Conservation (phyloP, 2,797 vertebrate genomes). For the Gymnothorax reevesii region DNA sequence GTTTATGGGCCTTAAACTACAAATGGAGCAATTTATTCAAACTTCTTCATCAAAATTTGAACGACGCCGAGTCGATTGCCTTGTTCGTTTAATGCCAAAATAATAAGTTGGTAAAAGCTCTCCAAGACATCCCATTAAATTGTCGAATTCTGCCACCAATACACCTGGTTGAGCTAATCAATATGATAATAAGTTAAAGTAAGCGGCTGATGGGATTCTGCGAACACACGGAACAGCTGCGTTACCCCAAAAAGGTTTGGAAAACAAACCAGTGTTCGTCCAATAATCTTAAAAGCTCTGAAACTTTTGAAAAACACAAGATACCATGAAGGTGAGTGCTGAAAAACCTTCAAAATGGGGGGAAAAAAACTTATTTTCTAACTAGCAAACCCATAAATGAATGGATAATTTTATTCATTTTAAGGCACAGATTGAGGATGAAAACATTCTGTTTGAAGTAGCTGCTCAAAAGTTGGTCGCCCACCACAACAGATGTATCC, state of each 20-base stretch:
- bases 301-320: not conserved
- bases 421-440: not conserved
- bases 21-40: not conserved
- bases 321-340: too few species aligned
- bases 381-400: not conserved
- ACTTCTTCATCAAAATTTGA: constrained; percentile 11
- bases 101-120: too few species aligned
- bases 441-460: not conserved
- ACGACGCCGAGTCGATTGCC: not conserved
- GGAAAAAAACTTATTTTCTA: not conserved
- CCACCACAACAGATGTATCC: too few species aligned
- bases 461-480: not conserved
- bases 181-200: not conserved
- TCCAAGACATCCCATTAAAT: not conserved
- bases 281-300: not conserved
- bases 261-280: not conserved
- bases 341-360: too few species aligned
- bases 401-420: not conserved
- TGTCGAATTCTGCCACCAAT: not conserved
- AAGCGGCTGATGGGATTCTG: not conserved
- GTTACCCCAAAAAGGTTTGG: not conserved
- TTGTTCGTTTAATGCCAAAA: too few species aligned
- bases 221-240: not conserved
- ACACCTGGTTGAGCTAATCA: not conserved
- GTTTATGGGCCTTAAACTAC: not conserved